Conservation (phyloP, 2,113 vertebrate genomes). For the Carassius auratus region DNA sequence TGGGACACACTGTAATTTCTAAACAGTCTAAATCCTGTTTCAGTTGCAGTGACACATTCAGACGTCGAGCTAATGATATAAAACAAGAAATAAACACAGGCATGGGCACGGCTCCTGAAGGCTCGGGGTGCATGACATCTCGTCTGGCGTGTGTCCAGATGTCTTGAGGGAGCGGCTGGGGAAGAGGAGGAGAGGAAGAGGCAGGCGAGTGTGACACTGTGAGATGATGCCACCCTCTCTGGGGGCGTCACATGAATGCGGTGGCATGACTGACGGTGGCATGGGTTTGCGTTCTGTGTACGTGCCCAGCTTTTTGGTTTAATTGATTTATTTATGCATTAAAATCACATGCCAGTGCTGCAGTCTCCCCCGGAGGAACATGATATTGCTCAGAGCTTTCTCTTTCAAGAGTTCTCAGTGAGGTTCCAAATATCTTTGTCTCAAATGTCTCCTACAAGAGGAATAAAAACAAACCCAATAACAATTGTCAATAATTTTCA, state of each 20-base stretch:
- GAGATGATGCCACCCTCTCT: constrained; percentile 29
- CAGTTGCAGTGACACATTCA: constrained; percentile 8
- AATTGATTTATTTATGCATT: constrained; percentile 25
- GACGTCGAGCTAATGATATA: background rate
- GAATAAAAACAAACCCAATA: too few relatives aligned
- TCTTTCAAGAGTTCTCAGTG: background rate
- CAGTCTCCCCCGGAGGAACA: background rate
- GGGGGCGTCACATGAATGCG: background rate
- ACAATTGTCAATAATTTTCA: too few relatives aligned
- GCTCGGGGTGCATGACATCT: constrained; percentile 5
- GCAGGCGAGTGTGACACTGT: constrained; percentile 34
- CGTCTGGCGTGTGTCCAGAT: background rate
- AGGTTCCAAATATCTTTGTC: too few relatives aligned
- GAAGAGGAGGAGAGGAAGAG: constrained; percentile 21
- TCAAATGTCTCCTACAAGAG: too few relatives aligned
- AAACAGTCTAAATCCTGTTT: constrained; percentile 28
- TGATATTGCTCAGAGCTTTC: background rate
- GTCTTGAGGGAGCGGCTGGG: background rate
- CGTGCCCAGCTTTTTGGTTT: background rate
- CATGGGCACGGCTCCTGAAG: background rate
- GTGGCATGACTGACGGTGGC: background rate
- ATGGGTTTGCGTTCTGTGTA: background rate
- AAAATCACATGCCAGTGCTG: background rate
- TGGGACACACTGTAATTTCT: constrained; percentile 10
- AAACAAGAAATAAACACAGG: background rate